A percentile compares a stretch with the other conserved stretches of the same genome.
Evolutionary conservation across 2,113 vertebrate genomes (phyloP).

Genomic region (Lipophrys pholis): DNA sequence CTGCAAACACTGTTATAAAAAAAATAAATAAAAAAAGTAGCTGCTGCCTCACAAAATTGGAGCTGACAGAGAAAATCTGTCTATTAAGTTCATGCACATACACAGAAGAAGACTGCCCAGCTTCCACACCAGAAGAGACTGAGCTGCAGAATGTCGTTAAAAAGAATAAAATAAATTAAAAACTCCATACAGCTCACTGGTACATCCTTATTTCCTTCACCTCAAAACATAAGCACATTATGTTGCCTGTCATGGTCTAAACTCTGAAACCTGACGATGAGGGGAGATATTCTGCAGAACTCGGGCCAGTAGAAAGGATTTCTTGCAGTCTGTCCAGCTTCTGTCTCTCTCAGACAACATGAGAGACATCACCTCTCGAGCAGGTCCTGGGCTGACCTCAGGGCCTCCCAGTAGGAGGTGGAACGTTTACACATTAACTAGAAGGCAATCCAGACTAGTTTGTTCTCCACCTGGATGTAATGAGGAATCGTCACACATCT

Average conservation of each 20-base stretch:
- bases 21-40: background rate
- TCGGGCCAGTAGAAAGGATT: too few species aligned
- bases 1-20: constrained; percentile 9
- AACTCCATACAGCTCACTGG: background rate
- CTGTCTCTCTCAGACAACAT: too few species aligned
- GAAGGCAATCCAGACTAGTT: too few species aligned
- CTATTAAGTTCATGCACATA: constrained; percentile 7
- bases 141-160: background rate
- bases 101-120: background rate
- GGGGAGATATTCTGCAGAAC: constrained; percentile 1
- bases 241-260: background rate
- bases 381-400: too few species aligned
- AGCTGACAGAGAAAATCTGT: constrained; percentile 14
- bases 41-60: background rate
- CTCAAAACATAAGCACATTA: constrained; percentile 33
- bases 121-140: constrained; percentile 14
- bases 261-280: constrained; percentile 28
- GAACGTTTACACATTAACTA: too few species aligned
- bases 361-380: too few species aligned
- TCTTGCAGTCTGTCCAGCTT: too few species aligned
- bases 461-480: too few species aligned
- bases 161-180: too few species aligned
- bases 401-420: too few species aligned
- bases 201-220: constrained; percentile 35
- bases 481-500: too few species aligned